These are phyloP conservation scores for Drosophila yooni DNA, from an alignment of 2,888 invertebrate genomes.

Conservation along the genomic window DNA sequence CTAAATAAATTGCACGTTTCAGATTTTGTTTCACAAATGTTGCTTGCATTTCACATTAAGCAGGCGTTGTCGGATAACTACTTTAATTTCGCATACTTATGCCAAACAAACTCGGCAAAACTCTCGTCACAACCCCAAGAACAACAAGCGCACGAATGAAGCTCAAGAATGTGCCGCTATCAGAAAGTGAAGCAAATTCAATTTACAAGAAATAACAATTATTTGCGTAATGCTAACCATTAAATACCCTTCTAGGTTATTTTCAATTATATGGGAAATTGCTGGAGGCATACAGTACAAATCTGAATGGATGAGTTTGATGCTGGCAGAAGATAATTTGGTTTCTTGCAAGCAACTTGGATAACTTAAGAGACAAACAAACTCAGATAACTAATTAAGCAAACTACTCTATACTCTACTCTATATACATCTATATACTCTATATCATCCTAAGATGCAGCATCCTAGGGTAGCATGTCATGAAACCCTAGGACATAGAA, in stretches of 20 bases:
- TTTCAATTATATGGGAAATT: not conserved
- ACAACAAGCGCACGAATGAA: slow-evolving; percentile 16
- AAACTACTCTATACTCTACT: too few relatives aligned
- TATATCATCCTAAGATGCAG: not conserved
- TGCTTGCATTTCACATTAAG: not conserved
- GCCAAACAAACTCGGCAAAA: slow-evolving; percentile 2
- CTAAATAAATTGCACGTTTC: slow-evolving; percentile 25
- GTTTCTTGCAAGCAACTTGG: not conserved
- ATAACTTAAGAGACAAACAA: too few relatives aligned
- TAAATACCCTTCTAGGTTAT: not conserved
- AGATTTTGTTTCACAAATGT: slow-evolving; percentile 1
- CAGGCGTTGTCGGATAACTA: not conserved
- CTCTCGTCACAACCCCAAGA: not conserved
- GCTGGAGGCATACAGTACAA: not conserved
- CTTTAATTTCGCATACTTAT: slow-evolving; percentile 4
- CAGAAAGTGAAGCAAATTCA: slow-evolving; percentile 23
- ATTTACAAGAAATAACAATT: not conserved
- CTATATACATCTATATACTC: not conserved
- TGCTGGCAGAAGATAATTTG: not conserved
- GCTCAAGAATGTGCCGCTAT: slow-evolving; percentile 38
- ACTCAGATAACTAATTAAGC: not conserved
- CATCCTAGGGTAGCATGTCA: too few relatives aligned
- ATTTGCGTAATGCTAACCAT: not conserved
- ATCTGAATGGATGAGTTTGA: not conserved
- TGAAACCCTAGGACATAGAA: too few relatives aligned